phyloP scores from a whole-genome alignment of 2,113 vertebrate species.

The Hiodon tergisus region DNA sequence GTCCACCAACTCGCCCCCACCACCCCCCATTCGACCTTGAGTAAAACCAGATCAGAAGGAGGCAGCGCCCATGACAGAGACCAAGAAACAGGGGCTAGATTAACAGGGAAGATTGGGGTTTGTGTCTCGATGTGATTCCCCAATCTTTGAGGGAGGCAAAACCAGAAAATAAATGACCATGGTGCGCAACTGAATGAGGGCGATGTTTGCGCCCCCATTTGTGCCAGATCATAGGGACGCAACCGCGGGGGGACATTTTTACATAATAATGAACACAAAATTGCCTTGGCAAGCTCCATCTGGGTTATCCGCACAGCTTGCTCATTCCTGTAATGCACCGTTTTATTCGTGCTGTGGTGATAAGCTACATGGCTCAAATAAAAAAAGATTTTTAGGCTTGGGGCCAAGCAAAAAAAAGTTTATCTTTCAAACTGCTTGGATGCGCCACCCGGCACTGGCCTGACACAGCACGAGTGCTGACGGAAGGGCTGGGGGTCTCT shows the following conservation, averaged over 20 bases:
- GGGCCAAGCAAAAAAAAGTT: too few species aligned
- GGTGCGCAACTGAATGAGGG: constrained; percentile 16
- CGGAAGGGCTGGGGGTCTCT: too few species aligned
- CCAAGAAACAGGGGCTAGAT: not conserved
- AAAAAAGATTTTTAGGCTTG: too few species aligned
- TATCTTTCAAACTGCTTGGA: too few species aligned
- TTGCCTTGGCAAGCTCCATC: not conserved
- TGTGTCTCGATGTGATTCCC: constrained; percentile 34
- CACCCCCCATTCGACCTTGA: not conserved
- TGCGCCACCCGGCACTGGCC: too few species aligned
- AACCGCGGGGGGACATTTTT: not conserved
- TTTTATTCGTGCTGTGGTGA: not conserved
- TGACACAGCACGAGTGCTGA: too few species aligned
- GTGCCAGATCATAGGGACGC: not conserved
- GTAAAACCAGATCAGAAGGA: not conserved
- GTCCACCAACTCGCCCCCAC: too few species aligned
- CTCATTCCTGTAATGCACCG: not conserved
- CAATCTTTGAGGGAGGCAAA: constrained; percentile 23
- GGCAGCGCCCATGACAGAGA: not conserved
- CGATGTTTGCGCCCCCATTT: not conserved
- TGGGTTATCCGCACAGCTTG: not conserved
- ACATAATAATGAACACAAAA: constrained; percentile 7
- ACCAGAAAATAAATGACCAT: constrained; percentile 41
- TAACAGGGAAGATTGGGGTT: not conserved
- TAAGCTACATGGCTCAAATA: too few species aligned